A percentile compares a stretch with the other conserved stretches of the same genome.
phyloP scores from a whole-genome alignment of 2,797 vertebrate genomes.

The Pipistrellus pipistrellus region DNA sequence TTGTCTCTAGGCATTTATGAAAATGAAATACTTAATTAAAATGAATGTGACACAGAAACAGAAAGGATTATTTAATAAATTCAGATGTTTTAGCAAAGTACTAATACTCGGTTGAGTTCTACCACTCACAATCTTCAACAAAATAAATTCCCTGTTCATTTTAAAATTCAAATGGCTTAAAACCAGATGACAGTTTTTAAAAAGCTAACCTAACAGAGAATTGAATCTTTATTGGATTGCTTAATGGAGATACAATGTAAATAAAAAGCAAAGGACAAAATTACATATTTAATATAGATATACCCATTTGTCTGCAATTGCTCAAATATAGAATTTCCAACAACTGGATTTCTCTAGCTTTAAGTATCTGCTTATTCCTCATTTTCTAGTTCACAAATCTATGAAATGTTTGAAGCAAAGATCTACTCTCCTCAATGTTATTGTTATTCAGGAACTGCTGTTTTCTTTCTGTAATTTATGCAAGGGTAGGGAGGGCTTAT shows the following conservation, averaged over 20 bases:
- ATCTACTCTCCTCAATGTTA: neutral
- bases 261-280: neutral
- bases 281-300: neutral
- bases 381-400: neutral
- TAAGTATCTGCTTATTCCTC: neutral
- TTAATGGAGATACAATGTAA: neutral
- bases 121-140: neutral
- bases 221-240: neutral
- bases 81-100: constrained; percentile 14
- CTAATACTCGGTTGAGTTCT: neutral
- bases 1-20: neutral
- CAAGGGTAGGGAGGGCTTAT: neutral
- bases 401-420: constrained; percentile 2
- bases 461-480: neutral
- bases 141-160: neutral
- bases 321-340: constrained; percentile 17
- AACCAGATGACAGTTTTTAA: neutral
- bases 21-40: constrained; percentile 34
- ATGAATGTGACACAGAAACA: constrained; percentile 14
- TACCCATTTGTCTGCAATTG: neutral
- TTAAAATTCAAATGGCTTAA: constrained; percentile 38
- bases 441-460: neutral
- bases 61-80: constrained; percentile 31
- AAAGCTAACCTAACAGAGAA: neutral
- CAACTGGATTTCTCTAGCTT: neutral